Evolutionary conservation across 1,140 invertebrate genomes (phyloP).

Genomic region (Lepidurus packardi): DNA sequence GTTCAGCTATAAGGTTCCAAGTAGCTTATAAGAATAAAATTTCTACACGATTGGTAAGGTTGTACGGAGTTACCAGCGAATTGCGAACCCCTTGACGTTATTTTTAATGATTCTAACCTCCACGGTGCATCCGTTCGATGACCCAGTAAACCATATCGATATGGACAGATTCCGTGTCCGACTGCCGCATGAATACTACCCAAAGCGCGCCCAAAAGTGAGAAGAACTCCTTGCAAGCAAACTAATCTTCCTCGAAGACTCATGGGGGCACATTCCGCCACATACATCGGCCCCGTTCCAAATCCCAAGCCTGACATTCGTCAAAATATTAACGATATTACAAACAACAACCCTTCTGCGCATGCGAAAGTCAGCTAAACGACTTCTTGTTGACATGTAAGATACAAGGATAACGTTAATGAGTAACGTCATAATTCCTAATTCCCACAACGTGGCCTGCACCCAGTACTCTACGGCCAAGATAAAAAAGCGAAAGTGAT

Average conservation of each 20-base stretch:
- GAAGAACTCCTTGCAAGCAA: slow-evolving; percentile 45
- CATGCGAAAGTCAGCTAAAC: not conserved
- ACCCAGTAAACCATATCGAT: not conserved
- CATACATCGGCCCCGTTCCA: slow-evolving; percentile 55
- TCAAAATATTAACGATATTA: not conserved
- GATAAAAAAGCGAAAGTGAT: too few species aligned
- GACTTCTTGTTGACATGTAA: too few species aligned
- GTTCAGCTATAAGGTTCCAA: too few species aligned
- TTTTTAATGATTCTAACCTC: not conserved
- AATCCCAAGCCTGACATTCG: slow-evolving; percentile 50
- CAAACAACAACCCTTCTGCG: not conserved
- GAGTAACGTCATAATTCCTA: too few species aligned
- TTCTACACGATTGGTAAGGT: too few species aligned
- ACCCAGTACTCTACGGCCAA: too few species aligned
- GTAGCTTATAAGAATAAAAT: too few species aligned
- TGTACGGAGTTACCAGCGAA: not conserved
- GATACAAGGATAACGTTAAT: too few species aligned
- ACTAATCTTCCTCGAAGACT: slow-evolving; percentile 51
- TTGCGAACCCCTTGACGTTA: not conserved
- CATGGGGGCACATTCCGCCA: slow-evolving; percentile 52
- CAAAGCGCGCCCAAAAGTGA: slow-evolving; percentile 34
- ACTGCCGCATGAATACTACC: not conserved
- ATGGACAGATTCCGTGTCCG: not conserved
- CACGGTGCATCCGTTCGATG: not conserved
- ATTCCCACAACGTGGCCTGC: too few species aligned